Evolutionary conservation across 2,888 invertebrate species (phyloP), one percentile per base, ranked within the genome.

Genomic region (Anodontia alba): DNA sequence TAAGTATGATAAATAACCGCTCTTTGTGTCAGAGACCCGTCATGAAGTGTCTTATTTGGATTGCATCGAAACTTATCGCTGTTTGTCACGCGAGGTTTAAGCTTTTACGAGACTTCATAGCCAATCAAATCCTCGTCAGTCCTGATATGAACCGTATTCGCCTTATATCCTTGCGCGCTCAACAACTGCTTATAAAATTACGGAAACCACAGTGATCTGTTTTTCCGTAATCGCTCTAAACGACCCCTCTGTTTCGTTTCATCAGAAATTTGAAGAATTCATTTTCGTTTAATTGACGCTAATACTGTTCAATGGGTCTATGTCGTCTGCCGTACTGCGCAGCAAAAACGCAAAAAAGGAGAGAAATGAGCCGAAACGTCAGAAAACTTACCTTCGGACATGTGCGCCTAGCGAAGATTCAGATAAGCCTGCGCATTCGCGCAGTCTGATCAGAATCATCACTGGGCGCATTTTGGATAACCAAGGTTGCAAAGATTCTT

Each of bases 1-100:
- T 70, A 77, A 77, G 72, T 73, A 69, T 72, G 73, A 77, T 77
- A 73, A 72, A 72, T 72, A 66, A 42, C 36, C 46, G 20, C 43
- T 76, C 38, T 43, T 43, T 66, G 43, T 62, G 46, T 43, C 76
- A 36, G 17, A 72, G 33, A 42, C 36, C 71, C 51, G 38, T 51
- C 72, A 72, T 36, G 54, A 72, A 33, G 62, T 62, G 62, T 62
- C 62, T 62, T 31, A 62, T 62, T 62, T 17, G 62, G 62, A 62
- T 62, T 62, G 33, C 62, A 17, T 62, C 62, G 15, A 20, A 62
- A 62, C 62, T 62, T 62, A 62, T 62, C 62, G 33, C 62, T 33
- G 17, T 31, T 33, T 33, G 62, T 62, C 62, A 62, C 62, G 62
- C 62, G 62, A 62, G 62, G 23, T 31, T 62, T 62, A 62, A 62